phyloP scores from a whole-genome alignment of 2,797 vertebrate genomes.

The Diglossa cyanea region DNA sequence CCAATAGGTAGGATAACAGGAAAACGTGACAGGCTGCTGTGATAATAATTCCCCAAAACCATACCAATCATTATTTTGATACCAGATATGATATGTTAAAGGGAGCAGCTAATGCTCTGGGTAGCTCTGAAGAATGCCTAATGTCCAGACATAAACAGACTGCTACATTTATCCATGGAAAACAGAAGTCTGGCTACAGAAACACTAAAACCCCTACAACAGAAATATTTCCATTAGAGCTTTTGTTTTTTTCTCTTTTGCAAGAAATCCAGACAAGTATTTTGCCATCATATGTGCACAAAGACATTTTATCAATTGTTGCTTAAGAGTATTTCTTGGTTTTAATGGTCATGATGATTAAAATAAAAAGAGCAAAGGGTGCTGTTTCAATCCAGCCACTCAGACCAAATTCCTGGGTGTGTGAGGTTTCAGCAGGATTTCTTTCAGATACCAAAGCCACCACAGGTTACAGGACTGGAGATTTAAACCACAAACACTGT shows the following conservation, averaged over 20 bases:
- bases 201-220: background rate
- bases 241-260: background rate
- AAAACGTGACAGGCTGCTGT: background rate
- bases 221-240: background rate
- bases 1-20: background rate
- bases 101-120: background rate
- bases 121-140: background rate
- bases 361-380: background rate
- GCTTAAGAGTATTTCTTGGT: background rate
- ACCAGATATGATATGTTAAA: background rate
- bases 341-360: fast-evolving
- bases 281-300: background rate
- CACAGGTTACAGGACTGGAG: background rate
- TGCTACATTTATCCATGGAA: background rate
- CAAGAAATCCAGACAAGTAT: background rate
- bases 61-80: background rate
- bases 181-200: constrained; percentile 16
- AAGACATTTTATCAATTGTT: background rate
- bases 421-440: background rate
- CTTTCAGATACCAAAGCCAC: background rate
- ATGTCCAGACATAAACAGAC: background rate
- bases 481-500: background rate
- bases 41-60: background rate
- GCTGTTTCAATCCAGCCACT: background rate
- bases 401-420: background rate